Percentiles rank a stretch among this genome's conserved stretches.
Conservation (phyloP, 2,113 vertebrate genomes). For the Nymphicus hollandicus region DNA sequence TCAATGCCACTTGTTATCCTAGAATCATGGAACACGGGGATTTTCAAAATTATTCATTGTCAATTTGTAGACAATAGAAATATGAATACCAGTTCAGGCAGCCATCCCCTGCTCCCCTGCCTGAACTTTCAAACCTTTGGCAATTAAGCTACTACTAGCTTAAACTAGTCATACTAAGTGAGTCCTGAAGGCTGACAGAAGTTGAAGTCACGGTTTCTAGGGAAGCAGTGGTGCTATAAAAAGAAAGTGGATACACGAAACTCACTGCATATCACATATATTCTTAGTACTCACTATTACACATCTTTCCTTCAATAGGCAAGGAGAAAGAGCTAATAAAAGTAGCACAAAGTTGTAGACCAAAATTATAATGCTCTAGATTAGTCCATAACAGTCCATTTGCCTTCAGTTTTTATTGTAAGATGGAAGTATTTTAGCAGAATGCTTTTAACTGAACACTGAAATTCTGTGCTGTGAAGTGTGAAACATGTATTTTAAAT, state of each 20-base stretch:
- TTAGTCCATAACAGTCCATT: conserved; percentile 56
- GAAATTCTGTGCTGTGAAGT: conserved; percentile 38
- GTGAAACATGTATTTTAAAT: conserved; percentile 60
- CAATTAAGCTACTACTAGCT: not conserved
- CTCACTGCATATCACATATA: not conserved
- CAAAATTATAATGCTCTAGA: conserved; percentile 17
- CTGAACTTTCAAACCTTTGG: not conserved
- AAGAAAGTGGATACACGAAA: not conserved
- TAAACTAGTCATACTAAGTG: not conserved
- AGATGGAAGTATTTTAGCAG: conserved; percentile 19
- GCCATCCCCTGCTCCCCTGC: not conserved
- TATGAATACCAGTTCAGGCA: not conserved
- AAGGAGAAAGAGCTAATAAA: not conserved
- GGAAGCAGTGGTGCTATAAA: not conserved
- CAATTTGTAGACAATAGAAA: not conserved
- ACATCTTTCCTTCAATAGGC: not conserved
- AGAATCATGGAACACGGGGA: not conserved
- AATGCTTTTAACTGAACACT: conserved; percentile 35
- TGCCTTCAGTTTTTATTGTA: conserved; percentile 40
- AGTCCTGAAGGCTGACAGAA: not conserved
- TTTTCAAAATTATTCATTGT: not conserved
- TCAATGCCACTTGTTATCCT: not conserved
- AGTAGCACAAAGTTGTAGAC: conserved; percentile 18
- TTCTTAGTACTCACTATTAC: not conserved
- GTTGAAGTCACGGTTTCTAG: not conserved